Conservation (phyloP, 1,140 invertebrate genomes). For the Pseudobourletiella spinata region DNA sequence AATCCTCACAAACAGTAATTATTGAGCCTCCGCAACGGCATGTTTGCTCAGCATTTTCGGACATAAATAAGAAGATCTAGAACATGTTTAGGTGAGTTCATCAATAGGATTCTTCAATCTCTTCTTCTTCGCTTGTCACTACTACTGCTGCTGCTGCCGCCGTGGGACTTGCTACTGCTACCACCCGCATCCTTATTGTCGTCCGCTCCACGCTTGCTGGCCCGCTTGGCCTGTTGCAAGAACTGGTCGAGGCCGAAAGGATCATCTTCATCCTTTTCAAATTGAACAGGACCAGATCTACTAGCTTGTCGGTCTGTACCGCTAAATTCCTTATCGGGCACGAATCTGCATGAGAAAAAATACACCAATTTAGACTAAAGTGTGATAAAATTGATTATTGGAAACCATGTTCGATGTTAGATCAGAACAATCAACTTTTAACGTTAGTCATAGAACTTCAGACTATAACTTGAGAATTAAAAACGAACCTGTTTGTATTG, state of each 20-base stretch:
- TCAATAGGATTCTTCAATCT: too few relatives aligned
- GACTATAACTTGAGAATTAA: conserved; percentile 1
- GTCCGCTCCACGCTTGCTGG: conserved; percentile 48
- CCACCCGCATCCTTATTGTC: conserved; percentile 36
- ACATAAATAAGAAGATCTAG: too few relatives aligned
- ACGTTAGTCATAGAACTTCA: too few relatives aligned
- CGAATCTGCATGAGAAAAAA: conserved; percentile 62
- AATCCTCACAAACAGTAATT: too few relatives aligned
- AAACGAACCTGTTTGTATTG: conserved; percentile 66
- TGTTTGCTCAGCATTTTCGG: too few relatives aligned
- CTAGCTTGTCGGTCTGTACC: conserved; percentile 65
- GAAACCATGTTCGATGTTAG: too few relatives aligned
- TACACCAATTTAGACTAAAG: neutral
- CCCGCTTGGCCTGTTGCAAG: conserved; percentile 87
- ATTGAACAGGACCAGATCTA: conserved; percentile 76
- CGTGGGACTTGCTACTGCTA: neutral
- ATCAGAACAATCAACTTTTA: too few relatives aligned
- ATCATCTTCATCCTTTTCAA: conserved; percentile 88
- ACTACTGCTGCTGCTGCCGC: conserved; percentile 18
- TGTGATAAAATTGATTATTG: too few relatives aligned
- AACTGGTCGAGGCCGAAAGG: conserved; percentile 96
- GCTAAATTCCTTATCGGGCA: conserved; percentile 92
- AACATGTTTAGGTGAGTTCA: too few relatives aligned
- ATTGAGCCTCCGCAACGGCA: too few relatives aligned
- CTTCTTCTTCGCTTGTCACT: conserved; percentile 34